phyloP scores from a whole-genome alignment of 2,113 vertebrate genomes.

The Istiophorus platypterus region DNA sequence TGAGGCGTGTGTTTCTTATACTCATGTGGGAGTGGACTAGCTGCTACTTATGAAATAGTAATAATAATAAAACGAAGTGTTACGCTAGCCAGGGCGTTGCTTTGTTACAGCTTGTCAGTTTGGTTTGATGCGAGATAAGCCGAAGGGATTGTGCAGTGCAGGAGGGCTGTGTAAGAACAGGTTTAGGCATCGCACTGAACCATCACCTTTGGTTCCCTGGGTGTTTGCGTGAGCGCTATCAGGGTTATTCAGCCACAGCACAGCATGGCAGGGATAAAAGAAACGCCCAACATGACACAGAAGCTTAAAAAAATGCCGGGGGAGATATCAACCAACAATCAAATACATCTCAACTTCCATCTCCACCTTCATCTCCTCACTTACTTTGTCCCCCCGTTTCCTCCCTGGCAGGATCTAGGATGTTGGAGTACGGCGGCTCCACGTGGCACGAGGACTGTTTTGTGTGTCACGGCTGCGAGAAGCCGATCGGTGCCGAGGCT shows the following conservation, averaged over 20 bases:
- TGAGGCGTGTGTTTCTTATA: constrained; percentile 8
- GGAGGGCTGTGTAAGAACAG: constrained; percentile 13
- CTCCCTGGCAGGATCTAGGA: constrained; percentile 86
- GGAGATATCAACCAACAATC: background rate
- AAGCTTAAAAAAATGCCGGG: background rate
- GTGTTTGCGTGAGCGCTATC: background rate
- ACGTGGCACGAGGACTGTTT: constrained; percentile 97
- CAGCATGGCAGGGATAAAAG: constrained; percentile 4
- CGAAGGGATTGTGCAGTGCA: constrained; percentile 2
- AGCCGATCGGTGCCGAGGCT: constrained; percentile 91
- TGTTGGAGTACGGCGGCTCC: constrained; percentile 91
- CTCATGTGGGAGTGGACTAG: constrained; percentile 3
- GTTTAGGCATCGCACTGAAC: constrained; percentile 27
- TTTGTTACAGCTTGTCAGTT: constrained; percentile 22
- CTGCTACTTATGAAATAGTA: background rate
- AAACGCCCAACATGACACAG: background rate
- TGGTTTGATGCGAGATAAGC: constrained; percentile 23
- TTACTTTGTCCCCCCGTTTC: no score
- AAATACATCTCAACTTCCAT: background rate
- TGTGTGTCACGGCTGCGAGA: constrained; percentile 91
- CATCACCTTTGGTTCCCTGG: background rate
- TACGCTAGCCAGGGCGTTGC: background rate
- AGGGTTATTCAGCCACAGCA: background rate
- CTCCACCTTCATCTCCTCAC: background rate
- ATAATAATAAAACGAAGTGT: background rate